Evolutionary conservation across 2,113 vertebrate genomes (phyloP).

Genomic region (Actenoides lindsayi): DNA sequence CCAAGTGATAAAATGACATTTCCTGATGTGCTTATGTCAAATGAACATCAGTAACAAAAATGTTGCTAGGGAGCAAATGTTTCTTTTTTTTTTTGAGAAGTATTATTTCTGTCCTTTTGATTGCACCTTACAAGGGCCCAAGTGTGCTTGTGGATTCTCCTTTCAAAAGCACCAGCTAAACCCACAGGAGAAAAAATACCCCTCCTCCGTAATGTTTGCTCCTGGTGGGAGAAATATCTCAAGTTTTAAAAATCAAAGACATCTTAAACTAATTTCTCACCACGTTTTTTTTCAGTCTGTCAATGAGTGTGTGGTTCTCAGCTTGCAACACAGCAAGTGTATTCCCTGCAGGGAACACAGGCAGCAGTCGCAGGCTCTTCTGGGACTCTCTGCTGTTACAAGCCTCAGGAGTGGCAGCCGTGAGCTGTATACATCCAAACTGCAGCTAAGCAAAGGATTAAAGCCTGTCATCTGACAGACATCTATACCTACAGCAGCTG

Average conservation of each 20-base stretch:
- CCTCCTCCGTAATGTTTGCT: neutral
- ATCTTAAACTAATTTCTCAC: neutral
- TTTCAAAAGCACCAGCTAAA: neutral
- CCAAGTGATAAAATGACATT: neutral
- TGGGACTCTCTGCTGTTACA: neutral
- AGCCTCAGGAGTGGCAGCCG: neutral
- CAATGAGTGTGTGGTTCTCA: neutral
- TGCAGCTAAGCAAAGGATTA: neutral
- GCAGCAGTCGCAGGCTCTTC: neutral
- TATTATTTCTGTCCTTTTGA: neutral
- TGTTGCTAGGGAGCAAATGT: neutral
- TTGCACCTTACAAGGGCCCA: neutral
- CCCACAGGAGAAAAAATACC: accelerated
- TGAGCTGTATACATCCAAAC: neutral
- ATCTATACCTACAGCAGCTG: neutral
- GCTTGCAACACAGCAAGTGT: neutral
- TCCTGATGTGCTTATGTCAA: neutral
- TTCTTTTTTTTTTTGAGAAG: neutral
- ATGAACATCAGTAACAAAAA: neutral
- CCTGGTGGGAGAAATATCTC: neutral
- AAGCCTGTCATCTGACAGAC: neutral
- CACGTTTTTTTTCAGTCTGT: neutral
- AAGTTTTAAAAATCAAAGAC: neutral
- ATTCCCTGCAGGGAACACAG: neutral
- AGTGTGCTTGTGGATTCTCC: neutral